Conservation (phyloP, 2,797 vertebrate species). For the Scarus forsteni region DNA sequence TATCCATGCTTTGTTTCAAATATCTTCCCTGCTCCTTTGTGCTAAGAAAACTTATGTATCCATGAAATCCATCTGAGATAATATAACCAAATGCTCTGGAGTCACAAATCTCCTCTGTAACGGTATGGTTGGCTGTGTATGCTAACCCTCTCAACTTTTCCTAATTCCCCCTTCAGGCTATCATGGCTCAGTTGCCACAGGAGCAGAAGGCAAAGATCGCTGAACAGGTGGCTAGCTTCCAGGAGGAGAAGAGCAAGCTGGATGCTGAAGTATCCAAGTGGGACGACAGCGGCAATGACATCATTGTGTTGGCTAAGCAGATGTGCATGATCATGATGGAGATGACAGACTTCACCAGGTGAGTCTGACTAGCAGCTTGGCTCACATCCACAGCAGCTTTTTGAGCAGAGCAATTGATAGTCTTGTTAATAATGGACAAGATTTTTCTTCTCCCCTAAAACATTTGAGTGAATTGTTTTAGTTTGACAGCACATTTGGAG, state of each 20-base stretch:
- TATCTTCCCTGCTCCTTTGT: neutral
- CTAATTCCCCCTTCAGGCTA: constrained; percentile 86
- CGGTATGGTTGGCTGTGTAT: constrained; percentile 30
- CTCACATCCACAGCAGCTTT: neutral
- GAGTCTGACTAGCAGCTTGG: constrained; percentile 43
- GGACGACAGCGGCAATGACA: constrained; percentile 99
- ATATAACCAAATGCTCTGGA: constrained; percentile 14
- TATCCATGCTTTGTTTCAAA: too few species aligned
- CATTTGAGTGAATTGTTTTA: neutral
- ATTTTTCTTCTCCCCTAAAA: neutral
- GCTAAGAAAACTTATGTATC: constrained; percentile 20
- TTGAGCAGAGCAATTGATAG: neutral
- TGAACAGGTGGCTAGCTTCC: constrained; percentile 98
- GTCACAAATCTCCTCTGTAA: constrained; percentile 25
- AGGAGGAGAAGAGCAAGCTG: constrained; percentile 99
- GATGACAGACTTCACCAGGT: constrained; percentile 99
- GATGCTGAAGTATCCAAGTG: constrained; percentile 99
- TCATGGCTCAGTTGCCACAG: constrained; percentile 98
- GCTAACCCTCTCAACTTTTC: constrained; percentile 46
- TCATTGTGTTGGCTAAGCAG: constrained; percentile 99
- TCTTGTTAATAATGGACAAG: constrained; percentile 12
- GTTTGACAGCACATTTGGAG: neutral
- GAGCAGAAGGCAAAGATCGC: constrained; percentile 99
- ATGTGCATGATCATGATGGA: constrained; percentile 99
- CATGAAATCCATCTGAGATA: constrained; percentile 24